Percentiles rank a stretch among this genome's conserved stretches.
Conservation (phyloP, 2,797 vertebrate species). For the Pseudochirops corinnae region DNA sequence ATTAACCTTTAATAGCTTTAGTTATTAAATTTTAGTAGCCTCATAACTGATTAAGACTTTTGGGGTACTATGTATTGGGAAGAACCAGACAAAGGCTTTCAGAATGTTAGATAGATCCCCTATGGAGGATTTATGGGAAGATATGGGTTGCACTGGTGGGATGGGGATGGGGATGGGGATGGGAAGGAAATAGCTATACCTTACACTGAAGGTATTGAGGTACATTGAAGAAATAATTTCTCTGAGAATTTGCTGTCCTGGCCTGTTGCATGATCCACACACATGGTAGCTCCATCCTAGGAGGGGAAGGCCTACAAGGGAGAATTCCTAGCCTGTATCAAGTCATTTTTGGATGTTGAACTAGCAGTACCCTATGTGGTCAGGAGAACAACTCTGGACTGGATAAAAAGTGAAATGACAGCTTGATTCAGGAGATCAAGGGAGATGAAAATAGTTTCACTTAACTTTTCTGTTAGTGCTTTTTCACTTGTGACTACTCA, state of each 20-base stretch:
- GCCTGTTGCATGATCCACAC: background rate
- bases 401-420: background rate
- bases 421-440: background rate
- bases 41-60: background rate
- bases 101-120: background rate
- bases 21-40: background rate
- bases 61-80: background rate
- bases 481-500: constrained; percentile 55
- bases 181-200: background rate
- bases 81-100: background rate
- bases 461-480: constrained; percentile 52
- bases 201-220: background rate
- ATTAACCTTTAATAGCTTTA: background rate
- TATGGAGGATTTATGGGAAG: background rate
- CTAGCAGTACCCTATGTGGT: constrained; percentile 7
- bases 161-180: background rate
- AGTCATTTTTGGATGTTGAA: constrained; percentile 11
- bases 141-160: background rate
- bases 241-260: background rate
- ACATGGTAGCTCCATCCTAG: background rate
- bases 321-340: constrained; percentile 18
- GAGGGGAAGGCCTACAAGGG: constrained; percentile 6
- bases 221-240: background rate
- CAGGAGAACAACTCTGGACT: constrained; percentile 3
- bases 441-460: constrained; percentile 41